Percentiles rank a stretch among this genome's conserved stretches.
phyloP scores from a whole-genome alignment of 2,888 invertebrate species.

The Andrena bicolor region DNA sequence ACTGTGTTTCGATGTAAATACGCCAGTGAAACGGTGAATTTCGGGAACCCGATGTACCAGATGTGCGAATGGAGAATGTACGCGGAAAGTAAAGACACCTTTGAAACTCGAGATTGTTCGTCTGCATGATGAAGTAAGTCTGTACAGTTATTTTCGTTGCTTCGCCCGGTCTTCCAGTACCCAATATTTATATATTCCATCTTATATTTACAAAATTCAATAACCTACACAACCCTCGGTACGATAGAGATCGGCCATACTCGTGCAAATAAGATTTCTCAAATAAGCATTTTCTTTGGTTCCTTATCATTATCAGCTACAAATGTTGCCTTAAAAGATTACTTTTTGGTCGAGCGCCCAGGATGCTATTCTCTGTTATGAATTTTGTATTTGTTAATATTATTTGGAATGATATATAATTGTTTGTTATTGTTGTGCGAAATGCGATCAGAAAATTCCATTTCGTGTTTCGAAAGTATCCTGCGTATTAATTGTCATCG shows the following conservation, averaged over 20 bases:
- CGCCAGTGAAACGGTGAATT: conserved; percentile 16
- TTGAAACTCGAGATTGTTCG: conserved; percentile 57
- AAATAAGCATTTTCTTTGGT: neutral
- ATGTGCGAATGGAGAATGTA: conserved; percentile 48
- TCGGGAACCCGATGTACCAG: conserved; percentile 30
- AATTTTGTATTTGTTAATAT: neutral
- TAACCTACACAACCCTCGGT: neutral
- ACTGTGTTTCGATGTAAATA: conserved; percentile 31
- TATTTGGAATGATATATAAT: neutral
- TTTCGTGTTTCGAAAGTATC: neutral
- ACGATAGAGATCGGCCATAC: neutral
- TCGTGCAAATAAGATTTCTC: neutral
- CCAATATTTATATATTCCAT: neutral
- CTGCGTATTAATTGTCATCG: too few species aligned
- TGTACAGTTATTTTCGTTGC: conserved; percentile 49
- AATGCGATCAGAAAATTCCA: neutral
- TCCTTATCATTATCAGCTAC: neutral
- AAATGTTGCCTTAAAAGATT: neutral
- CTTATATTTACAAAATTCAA: neutral
- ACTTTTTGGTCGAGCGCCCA: neutral
- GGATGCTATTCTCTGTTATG: neutral
- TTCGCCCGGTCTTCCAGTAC: neutral
- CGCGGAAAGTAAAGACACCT: conserved; percentile 37
- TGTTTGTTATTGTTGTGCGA: neutral
- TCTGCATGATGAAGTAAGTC: conserved; percentile 71